These are phyloP conservation scores for Gryllus bimaculatus DNA, from an alignment of 1,140 invertebrate species.

Conservation along the genomic window DNA sequence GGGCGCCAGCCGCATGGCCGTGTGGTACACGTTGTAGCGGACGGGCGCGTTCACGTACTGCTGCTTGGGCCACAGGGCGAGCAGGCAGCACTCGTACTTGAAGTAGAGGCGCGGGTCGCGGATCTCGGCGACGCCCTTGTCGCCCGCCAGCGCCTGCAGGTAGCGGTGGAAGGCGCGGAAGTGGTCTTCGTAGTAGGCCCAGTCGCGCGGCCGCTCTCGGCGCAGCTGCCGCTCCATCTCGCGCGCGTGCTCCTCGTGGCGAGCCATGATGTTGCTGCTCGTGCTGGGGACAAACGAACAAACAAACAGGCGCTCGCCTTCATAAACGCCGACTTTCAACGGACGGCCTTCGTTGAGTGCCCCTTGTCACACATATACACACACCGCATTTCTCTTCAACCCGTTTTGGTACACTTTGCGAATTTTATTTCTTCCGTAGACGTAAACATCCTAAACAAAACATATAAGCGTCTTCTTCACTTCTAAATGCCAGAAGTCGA, in stretches of 20 bases:
- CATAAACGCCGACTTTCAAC: too few species aligned
- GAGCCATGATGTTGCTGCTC: neutral
- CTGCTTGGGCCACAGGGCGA: neutral
- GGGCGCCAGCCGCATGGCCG: neutral
- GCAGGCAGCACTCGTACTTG: slow-evolving; percentile 2
- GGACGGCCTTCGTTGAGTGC: too few species aligned
- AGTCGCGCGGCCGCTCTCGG: neutral
- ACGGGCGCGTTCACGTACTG: neutral
- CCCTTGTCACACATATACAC: too few species aligned
- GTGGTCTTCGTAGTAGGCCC: neutral
- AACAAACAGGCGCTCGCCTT: too few species aligned
- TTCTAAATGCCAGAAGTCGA: too few species aligned
- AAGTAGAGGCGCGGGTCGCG: neutral
- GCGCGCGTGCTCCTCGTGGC: neutral
- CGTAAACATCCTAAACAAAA: too few species aligned
- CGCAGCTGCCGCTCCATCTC: neutral
- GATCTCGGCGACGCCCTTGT: neutral
- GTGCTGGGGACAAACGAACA: neutral
- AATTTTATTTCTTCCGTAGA: too few species aligned
- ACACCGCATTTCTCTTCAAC: too few species aligned
- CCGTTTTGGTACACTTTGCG: too few species aligned
- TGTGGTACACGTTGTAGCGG: neutral
- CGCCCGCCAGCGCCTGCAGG: neutral
- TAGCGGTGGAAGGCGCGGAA: neutral
- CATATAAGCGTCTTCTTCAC: too few species aligned